Evolutionary conservation across 64 coral and sea anemone genomes (phyloP), one percentile per base, ranked within the genome.

Genomic region (Montipora cactus): DNA sequence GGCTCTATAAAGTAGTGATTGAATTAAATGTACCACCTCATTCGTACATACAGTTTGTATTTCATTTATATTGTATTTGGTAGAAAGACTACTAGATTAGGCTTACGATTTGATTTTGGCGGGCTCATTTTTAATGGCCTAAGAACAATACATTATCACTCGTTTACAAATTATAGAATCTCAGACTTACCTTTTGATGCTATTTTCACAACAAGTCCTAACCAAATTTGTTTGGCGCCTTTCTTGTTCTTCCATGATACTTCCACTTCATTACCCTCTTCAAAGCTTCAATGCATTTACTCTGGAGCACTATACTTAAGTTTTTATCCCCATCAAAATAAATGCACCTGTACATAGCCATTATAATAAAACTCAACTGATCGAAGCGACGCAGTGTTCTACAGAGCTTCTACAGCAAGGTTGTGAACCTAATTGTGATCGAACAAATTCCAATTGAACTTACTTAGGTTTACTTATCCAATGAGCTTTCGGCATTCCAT

Each of bases 111-210:
- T 37, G 37, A 37, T 37, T 37, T 37, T 37, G 37, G 37, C 37
- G 37, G 37, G 37, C 37, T 37, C 37, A 37, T 37, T 37, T 37
- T 37, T 37, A 37, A 37, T 37, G 37, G 37, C 37, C 37, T 37
- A 37, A 1, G 37, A 37, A 37, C 37, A 37, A 37, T 37, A 37
- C 37, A 37, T 37, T 37, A 64, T 64, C 59, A 64, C 16, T 16
- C 59, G 16, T 64, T 64, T 64, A 64, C 59, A 64, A 75, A 75
- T 75, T 75, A 75, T 9, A 75, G 20, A 75, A 75, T 75, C 20
- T 75, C 72, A 75, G 72, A 75, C 72, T 75, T 75, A 75, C 72
- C 72, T 75, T 75, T 75, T 75, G 18, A 75, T 75, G 72, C 72
- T 75, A 75, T 75, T 75, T 75, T 75, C 22, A 75, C 72, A 75